Evolutionary conservation across 2,888 invertebrate genomes (phyloP), one percentile per base, ranked within the genome.

Genomic region (Pollenia angustigena): DNA sequence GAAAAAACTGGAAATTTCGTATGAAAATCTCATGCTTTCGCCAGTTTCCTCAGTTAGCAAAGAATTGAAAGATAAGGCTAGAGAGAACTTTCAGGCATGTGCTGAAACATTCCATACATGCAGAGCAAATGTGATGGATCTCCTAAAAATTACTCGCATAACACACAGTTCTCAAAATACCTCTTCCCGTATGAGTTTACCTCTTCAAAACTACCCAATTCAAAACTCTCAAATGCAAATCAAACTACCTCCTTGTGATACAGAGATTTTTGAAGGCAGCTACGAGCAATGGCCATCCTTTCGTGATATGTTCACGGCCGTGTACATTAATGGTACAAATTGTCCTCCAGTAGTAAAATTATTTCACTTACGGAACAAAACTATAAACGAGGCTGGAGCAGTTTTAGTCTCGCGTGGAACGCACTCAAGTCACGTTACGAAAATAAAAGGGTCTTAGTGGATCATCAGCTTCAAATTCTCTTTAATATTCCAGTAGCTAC

Each of bases 271-370:
- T 58, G 8, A 69, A 42, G 69, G 79, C 12, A 54, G 79, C 8
- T 79, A 79, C 23, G 79, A 79, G n/a, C 12, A 79, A 32, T 68
- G 79, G 58, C 58, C 79, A 6, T 79, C 81, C 8, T 81, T 81
- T 14, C 44, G 81, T 8, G 72, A 81, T 56, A 81, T 81, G 72
- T 74, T 72, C 16, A 66, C 81, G 4, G 72, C 81, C 11, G 72
- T 81, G 0, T 72, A 81, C 46, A 16, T 52, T 11, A 64, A 72
- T 8, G 66, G 74, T 56, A 44, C 74, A 23, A 64, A 66, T n/a
- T 32, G 52, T 1, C 23, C 81, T 12, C 42, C 62, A 14, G 81
- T 52, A 1, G 72, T 62, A 18, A 81, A 81, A 72, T 32, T 72
- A 12, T 56, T 56, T 56, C 23, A 16, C 9, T 54, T 14, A 16